Conservation (phyloP, 2,888 invertebrate genomes). For the Pimpla rufipes region DNA sequence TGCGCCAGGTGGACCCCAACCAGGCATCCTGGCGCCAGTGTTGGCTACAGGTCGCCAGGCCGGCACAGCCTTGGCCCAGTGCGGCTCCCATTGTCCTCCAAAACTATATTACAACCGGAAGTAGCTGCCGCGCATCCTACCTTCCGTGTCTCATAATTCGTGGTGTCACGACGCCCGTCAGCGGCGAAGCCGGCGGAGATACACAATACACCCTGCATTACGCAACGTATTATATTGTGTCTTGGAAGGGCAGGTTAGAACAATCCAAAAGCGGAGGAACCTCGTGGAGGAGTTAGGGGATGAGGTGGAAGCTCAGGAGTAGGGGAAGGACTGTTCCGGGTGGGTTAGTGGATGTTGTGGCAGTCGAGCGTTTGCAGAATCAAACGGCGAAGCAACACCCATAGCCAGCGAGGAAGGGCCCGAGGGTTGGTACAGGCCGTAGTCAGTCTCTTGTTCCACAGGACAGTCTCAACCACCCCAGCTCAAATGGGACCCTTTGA, state of each 20-base stretch:
- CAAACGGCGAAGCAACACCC: constrained; percentile 13
- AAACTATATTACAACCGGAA: constrained; percentile 85
- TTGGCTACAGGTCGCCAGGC: constrained; percentile 64
- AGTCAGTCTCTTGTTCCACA: constrained; percentile 42
- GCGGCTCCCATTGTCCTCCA: constrained; percentile 83
- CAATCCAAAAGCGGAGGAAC: constrained; percentile 46
- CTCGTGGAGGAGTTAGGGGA: constrained; percentile 10
- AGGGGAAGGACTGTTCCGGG: constrained; percentile 30
- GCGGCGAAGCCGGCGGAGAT: constrained; percentile 33
- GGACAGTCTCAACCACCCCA: constrained; percentile 18
- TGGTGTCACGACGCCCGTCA: constrained; percentile 80
- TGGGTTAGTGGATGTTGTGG: constrained; percentile 25
- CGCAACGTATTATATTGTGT: constrained; percentile 76
- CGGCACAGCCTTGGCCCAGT: constrained; percentile 79
- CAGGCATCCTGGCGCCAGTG: constrained; percentile 57
- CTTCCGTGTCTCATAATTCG: constrained; percentile 84
- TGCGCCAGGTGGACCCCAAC: constrained; percentile 30
- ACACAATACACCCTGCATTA: constrained; percentile 72
- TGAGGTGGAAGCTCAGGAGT: not conserved
- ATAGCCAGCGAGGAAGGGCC: constrained; percentile 17
- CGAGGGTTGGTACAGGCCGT: constrained; percentile 17
- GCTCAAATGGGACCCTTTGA: constrained; percentile 10
- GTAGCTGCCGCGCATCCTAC: constrained; percentile 83
- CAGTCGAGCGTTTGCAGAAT: constrained; percentile 23
- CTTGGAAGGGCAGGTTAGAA: constrained; percentile 35